Base-by-base conservation (phyloP, 2,888 invertebrate species). In the Leptopilina drosophilae region DNA sequence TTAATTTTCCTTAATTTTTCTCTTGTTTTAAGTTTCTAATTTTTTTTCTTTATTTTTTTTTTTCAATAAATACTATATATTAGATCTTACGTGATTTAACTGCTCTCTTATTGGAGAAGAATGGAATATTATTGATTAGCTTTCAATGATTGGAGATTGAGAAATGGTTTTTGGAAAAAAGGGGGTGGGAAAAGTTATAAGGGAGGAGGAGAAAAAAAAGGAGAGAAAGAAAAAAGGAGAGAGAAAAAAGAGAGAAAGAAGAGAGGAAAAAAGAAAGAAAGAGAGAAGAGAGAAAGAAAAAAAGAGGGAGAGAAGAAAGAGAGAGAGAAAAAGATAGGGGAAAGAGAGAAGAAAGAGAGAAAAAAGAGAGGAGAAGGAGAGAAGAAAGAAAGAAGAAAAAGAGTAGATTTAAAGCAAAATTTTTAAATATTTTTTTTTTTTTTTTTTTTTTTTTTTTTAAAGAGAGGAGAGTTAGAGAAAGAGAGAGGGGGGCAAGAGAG, bases 271-370 rank as follows among this genome's bases (percentile, higher is more conserved):
- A 64, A 79, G 42, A 20, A 42, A 42, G 26, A 49, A 14, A 20
- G 56, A 79, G 59, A 73, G 49, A 65, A 75, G n/a, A 40, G 69
- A 80, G 81, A 80, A 53, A 76, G 64, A 78, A 64, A 79, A 26
- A 20, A 42, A 42, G 14, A 49, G 8, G 15, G 59, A 79, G 59
- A 83, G 76, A 69, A 82, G 15, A 80, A 12, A 49, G 59, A 46
- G 78, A 49, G 64, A 8, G 42, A 42, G 80, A 12, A 76, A 56
- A 65, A 78, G 42, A 75, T 69, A 64, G n/a, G n/a, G n/a, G n/a
- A n/a, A n/a, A n/a, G n/a, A n/a, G n/a, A n/a, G n/a, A 80, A 73
- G 78, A 80, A 80, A 62, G 77, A 83, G 81, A 86, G 83, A 82
- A 33, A 83, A 75, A 82, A 15, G 20, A 20, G 20, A 20, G 20